Evolutionary conservation across 2,888 invertebrate species (phyloP), one percentile per base, ranked within the genome.

Genomic region (Lordiphosa fenestrarum): DNA sequence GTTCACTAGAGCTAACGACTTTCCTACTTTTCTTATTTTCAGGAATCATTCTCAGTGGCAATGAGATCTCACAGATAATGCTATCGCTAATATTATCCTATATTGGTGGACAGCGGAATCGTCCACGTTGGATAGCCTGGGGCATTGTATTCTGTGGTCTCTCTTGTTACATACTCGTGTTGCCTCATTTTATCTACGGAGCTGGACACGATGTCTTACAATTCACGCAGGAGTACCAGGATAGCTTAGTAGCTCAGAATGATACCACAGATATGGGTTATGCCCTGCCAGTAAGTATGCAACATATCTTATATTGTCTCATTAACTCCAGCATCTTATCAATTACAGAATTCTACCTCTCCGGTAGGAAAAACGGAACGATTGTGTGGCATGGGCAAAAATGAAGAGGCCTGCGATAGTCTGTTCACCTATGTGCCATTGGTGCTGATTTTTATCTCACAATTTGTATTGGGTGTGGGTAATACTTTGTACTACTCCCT

Each of bases 11-110:
- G n/a, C 9, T 33, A 25, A 5, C 25, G 3, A 7, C 25, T 25
- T 25, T 7, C 25, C 3, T 2, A 7, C 19, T 2, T 13, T 12
- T 21, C 37, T 46, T 30, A 30, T 49, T 86, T 86, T n/a, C 77
- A 93, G 93, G 93, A 37, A 90, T 93, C 30, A 92, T 94, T 53
- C 89, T 93, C 36, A 92, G 93, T 53, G 93, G 93, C 25, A 94
- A 94, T 89, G 94, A 94, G 88, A 91, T 94, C 73, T 93, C 93
- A 52, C 93, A 94, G 88, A 92, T 94, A 62, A 77, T 93, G 53
- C 86, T 92, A 39, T 92, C 93, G 4, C 85, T 93, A 51, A 89
- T 93, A 49, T 86, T 93, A 38, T 92, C 93, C 15, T 93, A 93
- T 69, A 91, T 92, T 71, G 93, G 93, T 6, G 93, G 93, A n/a